Percentiles rank a stretch among this genome's conserved stretches.
Evolutionary conservation across 2,113 vertebrate genomes (phyloP).

Genomic region (Siniperca chuatsi): DNA sequence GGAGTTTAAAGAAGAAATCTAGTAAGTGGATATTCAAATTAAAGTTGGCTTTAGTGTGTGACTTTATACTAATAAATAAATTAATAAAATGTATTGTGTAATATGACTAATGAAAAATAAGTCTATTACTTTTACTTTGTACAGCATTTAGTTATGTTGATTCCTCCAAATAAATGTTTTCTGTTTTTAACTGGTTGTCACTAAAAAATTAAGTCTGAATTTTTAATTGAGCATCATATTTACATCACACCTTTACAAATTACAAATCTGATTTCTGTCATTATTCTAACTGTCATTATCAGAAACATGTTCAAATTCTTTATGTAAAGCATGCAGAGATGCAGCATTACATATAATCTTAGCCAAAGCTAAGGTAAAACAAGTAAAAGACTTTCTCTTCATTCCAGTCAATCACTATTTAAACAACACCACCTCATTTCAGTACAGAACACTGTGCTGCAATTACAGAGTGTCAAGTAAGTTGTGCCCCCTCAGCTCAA

Average conservation of each 20-base stretch:
- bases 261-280: background rate
- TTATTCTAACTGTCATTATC: background rate
- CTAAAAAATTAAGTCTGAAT: background rate
- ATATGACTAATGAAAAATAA: background rate
- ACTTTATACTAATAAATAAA: no score
- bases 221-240: background rate
- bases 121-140: background rate
- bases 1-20: no score
- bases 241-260: background rate
- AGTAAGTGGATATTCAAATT: background rate
- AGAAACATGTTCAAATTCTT: background rate
- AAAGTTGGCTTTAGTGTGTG: no score
- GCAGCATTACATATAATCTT: background rate
- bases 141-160: background rate
- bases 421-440: background rate
- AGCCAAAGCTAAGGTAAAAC: background rate
- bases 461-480: constrained; percentile 25
- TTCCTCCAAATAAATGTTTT: background rate
- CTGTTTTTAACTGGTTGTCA: background rate
- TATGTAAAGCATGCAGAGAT: background rate
- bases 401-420: background rate
- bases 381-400: background rate
- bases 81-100: background rate
- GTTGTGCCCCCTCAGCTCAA: background rate
- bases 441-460: background rate